Conservation (phyloP, 2,113 vertebrate genomes). For the Martes martes region DNA sequence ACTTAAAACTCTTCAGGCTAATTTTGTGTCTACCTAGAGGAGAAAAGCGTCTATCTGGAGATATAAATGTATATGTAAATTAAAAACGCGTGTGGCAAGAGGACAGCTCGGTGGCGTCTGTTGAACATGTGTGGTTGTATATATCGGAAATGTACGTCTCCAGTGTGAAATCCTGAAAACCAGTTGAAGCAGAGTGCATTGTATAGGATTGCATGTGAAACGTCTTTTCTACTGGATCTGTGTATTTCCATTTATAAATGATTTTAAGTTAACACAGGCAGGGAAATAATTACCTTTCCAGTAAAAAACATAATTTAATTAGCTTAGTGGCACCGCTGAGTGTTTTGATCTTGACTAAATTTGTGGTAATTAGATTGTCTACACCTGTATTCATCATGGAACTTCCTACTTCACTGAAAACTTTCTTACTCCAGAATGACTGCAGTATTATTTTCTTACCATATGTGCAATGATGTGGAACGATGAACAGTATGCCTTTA, state of each 20-base stretch:
- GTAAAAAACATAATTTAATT: not conserved
- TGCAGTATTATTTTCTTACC: slow-evolving; percentile 52
- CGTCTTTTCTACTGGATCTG: slow-evolving; percentile 79
- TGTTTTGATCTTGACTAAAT: slow-evolving; percentile 29
- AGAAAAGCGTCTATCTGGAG: slow-evolving; percentile 66
- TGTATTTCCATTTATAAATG: slow-evolving; percentile 77
- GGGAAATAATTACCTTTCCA: slow-evolving; percentile 32
- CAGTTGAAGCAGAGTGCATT: slow-evolving; percentile 59
- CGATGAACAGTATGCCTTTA: slow-evolving; percentile 31
- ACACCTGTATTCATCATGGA: not conserved
- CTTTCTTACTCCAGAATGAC: slow-evolving; percentile 40
- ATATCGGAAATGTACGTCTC: slow-evolving; percentile 74
- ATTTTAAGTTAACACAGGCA: slow-evolving; percentile 53
- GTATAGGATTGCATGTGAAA: slow-evolving; percentile 79
- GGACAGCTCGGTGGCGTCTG: slow-evolving; percentile 53
- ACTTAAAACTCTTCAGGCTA: slow-evolving; percentile 61
- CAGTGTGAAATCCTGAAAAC: slow-evolving; percentile 63
- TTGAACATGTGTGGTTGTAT: slow-evolving; percentile 66
- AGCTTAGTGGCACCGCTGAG: not conserved
- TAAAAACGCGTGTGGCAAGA: slow-evolving; percentile 24
- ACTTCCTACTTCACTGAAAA: slow-evolving; percentile 38
- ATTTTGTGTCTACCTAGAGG: slow-evolving; percentile 56
- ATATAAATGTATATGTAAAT: slow-evolving; percentile 26
- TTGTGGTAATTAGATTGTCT: not conserved
- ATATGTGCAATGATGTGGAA: slow-evolving; percentile 56